phyloP scores from a whole-genome alignment of 1,140 invertebrate genomes.

The Drosophila elegans region DNA sequence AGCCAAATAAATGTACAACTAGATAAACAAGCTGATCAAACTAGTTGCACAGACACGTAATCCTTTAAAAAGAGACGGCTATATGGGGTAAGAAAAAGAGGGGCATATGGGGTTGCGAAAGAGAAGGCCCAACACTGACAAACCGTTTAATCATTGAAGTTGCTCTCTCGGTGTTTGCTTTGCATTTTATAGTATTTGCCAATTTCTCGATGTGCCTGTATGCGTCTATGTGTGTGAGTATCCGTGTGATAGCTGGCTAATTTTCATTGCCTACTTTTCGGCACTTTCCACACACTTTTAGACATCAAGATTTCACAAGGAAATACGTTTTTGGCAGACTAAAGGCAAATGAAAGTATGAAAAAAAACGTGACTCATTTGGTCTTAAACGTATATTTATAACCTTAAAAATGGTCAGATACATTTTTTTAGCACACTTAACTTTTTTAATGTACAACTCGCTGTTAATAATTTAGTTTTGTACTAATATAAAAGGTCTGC shows the following conservation, averaged over 20 bases:
- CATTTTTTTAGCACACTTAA: too few species aligned
- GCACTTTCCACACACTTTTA: not conserved
- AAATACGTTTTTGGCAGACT: not conserved
- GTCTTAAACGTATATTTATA: too few species aligned
- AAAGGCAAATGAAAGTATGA: not conserved
- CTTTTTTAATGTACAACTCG: too few species aligned
- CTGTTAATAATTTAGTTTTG: too few species aligned
- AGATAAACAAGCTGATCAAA: slow-evolving; percentile 74
- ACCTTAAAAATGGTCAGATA: too few species aligned
- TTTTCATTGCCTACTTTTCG: slow-evolving; percentile 10
- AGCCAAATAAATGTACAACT: slow-evolving; percentile 79
- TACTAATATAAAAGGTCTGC: too few species aligned
- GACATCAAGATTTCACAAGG: not conserved
- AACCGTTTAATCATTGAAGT: slow-evolving; percentile 36
- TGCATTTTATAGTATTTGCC: slow-evolving; percentile 63
- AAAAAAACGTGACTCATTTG: too few species aligned
- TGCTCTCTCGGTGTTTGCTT: slow-evolving; percentile 48
- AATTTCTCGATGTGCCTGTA: slow-evolving; percentile 4
- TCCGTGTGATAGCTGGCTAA: slow-evolving; percentile 3
- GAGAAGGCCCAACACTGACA: slow-evolving; percentile 9
- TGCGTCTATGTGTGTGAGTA: slow-evolving; percentile 4
- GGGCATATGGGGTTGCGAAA: not conserved
- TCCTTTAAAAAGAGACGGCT: not conserved
- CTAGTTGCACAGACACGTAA: slow-evolving; percentile 32
- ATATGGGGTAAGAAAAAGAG: not conserved